phyloP scores from a whole-genome alignment of 2,113 vertebrate genomes.

The Pyxicephalus adspersus region DNA sequence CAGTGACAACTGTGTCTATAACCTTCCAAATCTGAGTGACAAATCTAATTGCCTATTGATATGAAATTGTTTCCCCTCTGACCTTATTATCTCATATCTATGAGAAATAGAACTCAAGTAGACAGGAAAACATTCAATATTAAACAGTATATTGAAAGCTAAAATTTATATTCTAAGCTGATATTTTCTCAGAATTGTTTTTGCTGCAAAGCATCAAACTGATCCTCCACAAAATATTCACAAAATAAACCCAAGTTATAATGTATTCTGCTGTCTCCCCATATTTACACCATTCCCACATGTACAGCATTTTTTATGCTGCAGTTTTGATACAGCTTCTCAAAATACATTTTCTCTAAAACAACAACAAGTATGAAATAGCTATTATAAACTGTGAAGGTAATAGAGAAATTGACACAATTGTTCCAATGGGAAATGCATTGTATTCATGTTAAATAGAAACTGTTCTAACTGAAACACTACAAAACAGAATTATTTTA shows the following conservation, averaged over 20 bases:
- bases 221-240: conserved; percentile 20
- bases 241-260: conserved; percentile 16
- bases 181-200: not conserved
- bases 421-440: conserved; percentile 1
- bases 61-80: no score
- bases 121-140: no score
- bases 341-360: conserved; percentile 21
- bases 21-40: no score
- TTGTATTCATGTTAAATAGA: not conserved
- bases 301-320: conserved; percentile 17
- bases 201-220: conserved; percentile 12
- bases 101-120: no score
- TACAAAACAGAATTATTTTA: no score
- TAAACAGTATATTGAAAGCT: not conserved
- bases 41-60: no score
- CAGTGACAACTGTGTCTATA: no score
- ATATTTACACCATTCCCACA: conserved; percentile 26
- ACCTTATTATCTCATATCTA: no score
- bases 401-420: not conserved
- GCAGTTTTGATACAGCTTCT: conserved; percentile 23
- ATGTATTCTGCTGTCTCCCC: conserved; percentile 16
- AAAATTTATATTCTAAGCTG: not conserved
- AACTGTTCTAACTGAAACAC: no score
- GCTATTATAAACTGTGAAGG: conserved; percentile 1
- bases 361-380: conserved; percentile 22